phyloP scores from a whole-genome alignment of 2,797 vertebrate species.

The Lithobates sylvaticus region DNA sequence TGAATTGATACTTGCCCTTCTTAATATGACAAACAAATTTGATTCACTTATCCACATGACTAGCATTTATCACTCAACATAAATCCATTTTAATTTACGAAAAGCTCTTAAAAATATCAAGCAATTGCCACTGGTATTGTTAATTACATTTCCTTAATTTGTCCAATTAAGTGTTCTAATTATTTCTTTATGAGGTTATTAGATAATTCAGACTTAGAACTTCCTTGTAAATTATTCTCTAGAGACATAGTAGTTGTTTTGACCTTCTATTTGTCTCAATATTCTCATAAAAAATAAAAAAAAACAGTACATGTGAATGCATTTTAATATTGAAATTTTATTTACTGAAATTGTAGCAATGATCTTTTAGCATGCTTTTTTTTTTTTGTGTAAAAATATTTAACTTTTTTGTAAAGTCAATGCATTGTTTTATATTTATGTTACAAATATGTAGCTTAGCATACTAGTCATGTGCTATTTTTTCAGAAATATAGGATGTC shows the following conservation, averaged over 20 bases:
- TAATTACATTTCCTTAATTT: constrained; percentile 73
- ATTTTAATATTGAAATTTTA: constrained; percentile 39
- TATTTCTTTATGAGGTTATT: constrained; percentile 72
- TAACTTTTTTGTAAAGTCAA: background rate
- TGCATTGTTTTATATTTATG: background rate
- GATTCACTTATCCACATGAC: constrained; percentile 68
- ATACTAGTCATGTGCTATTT: background rate
- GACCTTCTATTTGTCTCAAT: constrained; percentile 68
- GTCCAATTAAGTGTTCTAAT: constrained; percentile 71
- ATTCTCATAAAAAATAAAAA: constrained; percentile 58
- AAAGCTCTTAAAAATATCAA: constrained; percentile 71
- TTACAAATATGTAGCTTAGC: background rate
- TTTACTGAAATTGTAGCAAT: background rate
- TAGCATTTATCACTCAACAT: constrained; percentile 67
- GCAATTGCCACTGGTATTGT: constrained; percentile 71
- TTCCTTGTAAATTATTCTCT: constrained; percentile 67
- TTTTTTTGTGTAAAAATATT: background rate
- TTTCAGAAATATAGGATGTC: background rate
- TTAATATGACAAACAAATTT: constrained; percentile 71
- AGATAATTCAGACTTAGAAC: constrained; percentile 67
- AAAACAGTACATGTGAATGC: constrained; percentile 30
- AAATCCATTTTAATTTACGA: constrained; percentile 69
- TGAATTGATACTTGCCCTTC: constrained; percentile 64
- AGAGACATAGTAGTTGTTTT: constrained; percentile 71
- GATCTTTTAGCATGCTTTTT: too few relatives aligned